Base-by-base conservation (phyloP, 2,797 vertebrate genomes). In the Lycodopsis pacificus region DNA sequence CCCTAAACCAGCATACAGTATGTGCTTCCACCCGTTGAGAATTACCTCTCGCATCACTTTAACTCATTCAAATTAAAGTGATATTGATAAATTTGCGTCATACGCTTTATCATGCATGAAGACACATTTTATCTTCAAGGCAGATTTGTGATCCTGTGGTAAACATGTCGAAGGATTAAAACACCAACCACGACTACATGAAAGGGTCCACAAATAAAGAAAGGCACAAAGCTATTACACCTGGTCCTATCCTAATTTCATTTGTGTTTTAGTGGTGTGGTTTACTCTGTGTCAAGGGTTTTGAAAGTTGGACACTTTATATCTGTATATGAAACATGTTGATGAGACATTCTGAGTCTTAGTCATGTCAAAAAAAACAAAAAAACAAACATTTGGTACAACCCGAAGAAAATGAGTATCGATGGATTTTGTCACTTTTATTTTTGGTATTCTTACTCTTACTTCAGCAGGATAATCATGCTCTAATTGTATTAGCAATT, bases 1-100 rank as follows among this genome's bases (percentile, higher is more conserved):
- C 84, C 86, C 80, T 76, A 85, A 86, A 86, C 83, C 89, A 84
- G 79, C 70, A 58, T 76, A 65, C 32, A 65, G 48, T 53, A 70
- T 68, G 71, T 77, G 81, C 79, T 73, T 71, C 36, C 74, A 83
- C 80, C 83, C 66, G 77, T 44, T 74, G 54, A 74, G 56, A 84
- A 72, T 56, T 0, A 82, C 48, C 51, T 75, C 46, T 73, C 44
- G 25, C 62, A 34, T 78, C 73, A 69, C 59, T 84, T 82, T 2
- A 65, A 71, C 64, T 66, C 49, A 58, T 34, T 74, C 34, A 63
- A 20, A 76, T 75, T 48, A 46, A 79, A 83, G 80, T 64, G 46
- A 87, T 72, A 76, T 65, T 27, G 67, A 74, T 79, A 67, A 73
- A 84, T 74, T 69, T 61, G n/a, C 48, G n/a, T 69, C 64, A 81